phyloP scores from a whole-genome alignment of 2,888 invertebrate species.

The Melieria picta region DNA sequence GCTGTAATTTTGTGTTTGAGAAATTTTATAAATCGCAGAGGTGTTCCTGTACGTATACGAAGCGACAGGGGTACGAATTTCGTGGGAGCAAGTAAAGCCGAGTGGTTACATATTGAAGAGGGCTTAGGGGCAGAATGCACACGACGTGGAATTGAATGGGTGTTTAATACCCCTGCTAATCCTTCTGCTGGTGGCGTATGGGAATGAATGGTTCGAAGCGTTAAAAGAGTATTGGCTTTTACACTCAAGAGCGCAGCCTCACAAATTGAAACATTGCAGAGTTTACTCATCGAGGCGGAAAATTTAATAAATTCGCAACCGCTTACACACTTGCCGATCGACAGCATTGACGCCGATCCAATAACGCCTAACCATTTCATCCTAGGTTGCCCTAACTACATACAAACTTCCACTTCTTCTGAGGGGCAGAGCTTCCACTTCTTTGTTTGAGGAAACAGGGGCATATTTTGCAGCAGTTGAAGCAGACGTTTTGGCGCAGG shows the following conservation, averaged over 20 bases:
- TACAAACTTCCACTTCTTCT: background rate
- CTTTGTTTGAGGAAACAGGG: background rate
- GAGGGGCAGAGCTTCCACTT: no score
- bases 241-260: no score
- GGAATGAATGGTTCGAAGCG: no score
- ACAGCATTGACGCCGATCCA: background rate
- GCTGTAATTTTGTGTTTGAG: conserved; percentile 34
- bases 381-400: background rate
- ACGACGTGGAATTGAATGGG: no score
- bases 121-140: no score
- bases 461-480: background rate
- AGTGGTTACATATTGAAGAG: no score
- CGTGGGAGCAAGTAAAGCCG: conserved; percentile 31
- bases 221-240: no score
- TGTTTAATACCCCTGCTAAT: no score
- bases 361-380: conserved; percentile 2
- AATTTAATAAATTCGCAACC: background rate
- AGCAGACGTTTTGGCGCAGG: conserved; percentile 6
- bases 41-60: conserved; percentile 36
- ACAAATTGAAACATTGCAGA: no score
- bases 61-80: conserved; percentile 41
- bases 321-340: background rate
- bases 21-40: conserved; percentile 39
- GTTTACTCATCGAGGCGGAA: no score
- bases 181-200: no score